Evolutionary conservation across 2,888 invertebrate genomes (phyloP).

Genomic region (Erebia epiphron): DNA sequence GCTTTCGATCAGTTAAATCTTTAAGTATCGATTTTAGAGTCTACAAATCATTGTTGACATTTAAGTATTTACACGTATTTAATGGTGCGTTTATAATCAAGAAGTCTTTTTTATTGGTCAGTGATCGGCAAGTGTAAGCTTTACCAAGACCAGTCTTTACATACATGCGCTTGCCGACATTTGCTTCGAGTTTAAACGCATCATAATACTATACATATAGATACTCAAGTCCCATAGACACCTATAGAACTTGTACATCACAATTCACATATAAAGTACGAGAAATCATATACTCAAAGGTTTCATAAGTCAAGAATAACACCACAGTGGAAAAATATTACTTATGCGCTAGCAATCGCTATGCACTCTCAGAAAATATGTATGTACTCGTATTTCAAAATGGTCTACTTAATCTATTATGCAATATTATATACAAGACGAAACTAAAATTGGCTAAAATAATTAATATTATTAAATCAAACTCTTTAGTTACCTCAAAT

Average conservation of each 20-base stretch:
- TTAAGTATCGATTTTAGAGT: conserved; percentile 20
- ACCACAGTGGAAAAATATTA: conserved; percentile 37
- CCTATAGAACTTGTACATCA: conserved; percentile 25
- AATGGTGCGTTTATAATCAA: too few species aligned
- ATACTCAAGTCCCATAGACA: conserved; percentile 31
- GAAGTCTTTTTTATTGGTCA: too few species aligned
- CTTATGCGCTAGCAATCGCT: conserved; percentile 23
- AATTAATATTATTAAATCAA: conserved; percentile 53
- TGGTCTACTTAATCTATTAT: conserved; percentile 65
- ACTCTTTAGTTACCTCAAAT: conserved; percentile 69
- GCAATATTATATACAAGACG: conserved; percentile 66
- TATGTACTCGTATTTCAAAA: conserved; percentile 62
- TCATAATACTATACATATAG: background rate
- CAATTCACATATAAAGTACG: conserved; percentile 11
- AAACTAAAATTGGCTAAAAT: conserved; percentile 66
- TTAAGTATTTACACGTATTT: conserved; percentile 26
- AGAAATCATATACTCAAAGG: conserved; percentile 22
- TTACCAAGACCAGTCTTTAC: too few species aligned
- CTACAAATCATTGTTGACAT: conserved; percentile 33
- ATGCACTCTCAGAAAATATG: conserved; percentile 43
- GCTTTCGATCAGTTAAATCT: conserved; percentile 38
- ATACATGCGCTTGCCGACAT: too few species aligned
- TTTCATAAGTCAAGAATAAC: conserved; percentile 22
- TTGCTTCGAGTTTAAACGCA: background rate
- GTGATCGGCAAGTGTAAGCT: too few species aligned